Evolutionary conservation across 2,797 vertebrate genomes (phyloP).

Genomic region (Austrolebias charrua): DNA sequence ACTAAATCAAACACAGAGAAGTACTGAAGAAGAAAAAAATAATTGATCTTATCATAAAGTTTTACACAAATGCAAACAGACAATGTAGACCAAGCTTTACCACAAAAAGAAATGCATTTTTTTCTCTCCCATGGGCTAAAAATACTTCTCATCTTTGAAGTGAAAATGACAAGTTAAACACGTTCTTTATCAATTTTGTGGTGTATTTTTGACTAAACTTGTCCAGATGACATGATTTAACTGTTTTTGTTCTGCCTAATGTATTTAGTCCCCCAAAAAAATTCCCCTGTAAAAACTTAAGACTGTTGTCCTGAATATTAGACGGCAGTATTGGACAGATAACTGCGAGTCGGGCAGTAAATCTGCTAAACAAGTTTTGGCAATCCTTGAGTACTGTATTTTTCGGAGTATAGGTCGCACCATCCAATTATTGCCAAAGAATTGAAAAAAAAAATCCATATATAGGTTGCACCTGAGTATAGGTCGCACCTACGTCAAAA

Average conservation of each 20-base stretch:
- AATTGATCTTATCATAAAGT: neutral
- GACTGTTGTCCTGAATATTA: neutral
- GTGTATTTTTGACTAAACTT: neutral
- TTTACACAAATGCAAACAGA: conserved; percentile 1
- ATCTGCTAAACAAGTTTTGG: too few species aligned
- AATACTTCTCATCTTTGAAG: neutral
- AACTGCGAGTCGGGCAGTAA: too few species aligned
- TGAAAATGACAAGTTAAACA: neutral
- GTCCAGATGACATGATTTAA: too few species aligned
- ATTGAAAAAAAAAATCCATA: too few species aligned
- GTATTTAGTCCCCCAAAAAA: neutral
- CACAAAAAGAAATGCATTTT: too few species aligned
- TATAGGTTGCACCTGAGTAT: too few species aligned
- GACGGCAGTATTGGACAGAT: too few species aligned
- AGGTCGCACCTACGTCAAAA: too few species aligned
- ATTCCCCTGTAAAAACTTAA: conserved; percentile 8
- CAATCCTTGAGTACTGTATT: too few species aligned
- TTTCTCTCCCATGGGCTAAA: neutral
- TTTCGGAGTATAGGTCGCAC: too few species aligned
- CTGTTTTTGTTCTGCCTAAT: neutral
- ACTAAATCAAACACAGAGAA: neutral
- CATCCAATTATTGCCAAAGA: too few species aligned
- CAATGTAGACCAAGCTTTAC: neutral
- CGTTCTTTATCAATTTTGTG: neutral
- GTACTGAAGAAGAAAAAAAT: too few species aligned